A percentile compares a stretch with the other conserved stretches of the same genome.
phyloP scores from a whole-genome alignment of 2,888 invertebrate species.

The Drosophila atripex region DNA sequence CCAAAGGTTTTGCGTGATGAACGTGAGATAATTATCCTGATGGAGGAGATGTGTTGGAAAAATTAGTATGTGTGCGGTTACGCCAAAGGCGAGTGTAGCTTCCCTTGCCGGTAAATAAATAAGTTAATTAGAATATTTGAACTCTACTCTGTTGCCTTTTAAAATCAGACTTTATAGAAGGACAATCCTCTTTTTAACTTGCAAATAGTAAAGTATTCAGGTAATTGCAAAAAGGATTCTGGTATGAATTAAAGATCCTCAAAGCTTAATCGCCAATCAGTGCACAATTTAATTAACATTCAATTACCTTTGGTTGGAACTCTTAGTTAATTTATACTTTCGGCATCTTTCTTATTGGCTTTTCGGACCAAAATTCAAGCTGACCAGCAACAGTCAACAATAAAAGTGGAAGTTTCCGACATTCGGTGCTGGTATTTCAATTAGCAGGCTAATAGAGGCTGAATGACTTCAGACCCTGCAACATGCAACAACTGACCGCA shows the following conservation, averaged over 20 bases:
- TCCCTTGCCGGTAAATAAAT: not conserved
- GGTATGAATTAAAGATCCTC: not conserved
- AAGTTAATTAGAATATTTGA: conserved; percentile 1
- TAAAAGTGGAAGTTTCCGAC: not conserved
- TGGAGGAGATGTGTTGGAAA: conserved; percentile 6
- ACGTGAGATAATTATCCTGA: conserved; percentile 31
- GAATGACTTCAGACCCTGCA: conserved; percentile 39
- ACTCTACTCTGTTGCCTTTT: not conserved
- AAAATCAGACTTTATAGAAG: not conserved
- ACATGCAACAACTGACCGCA: conserved; percentile 44
- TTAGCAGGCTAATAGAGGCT: conserved; percentile 37
- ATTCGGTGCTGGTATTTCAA: conserved; percentile 34
- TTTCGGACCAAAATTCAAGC: conserved; percentile 1
- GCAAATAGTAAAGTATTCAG: not conserved
- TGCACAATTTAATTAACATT: conserved; percentile 23
- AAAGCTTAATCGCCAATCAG: conserved; percentile 19
- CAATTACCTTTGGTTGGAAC: conserved; percentile 26
- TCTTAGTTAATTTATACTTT: conserved; percentile 31
- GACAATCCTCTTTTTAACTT: not conserved
- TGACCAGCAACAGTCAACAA: conserved; percentile 23
- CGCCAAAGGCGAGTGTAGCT: not conserved
- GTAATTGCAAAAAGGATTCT: not conserved
- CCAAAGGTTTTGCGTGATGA: conserved; percentile 17
- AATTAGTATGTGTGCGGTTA: not conserved
- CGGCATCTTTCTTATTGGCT: conserved; percentile 10